A percentile compares a stretch with the other conserved stretches of the same genome.
These are phyloP conservation scores for Scomberomorus guttatus DNA, from an alignment of 2,797 vertebrate genomes.

Conservation along the genomic window DNA sequence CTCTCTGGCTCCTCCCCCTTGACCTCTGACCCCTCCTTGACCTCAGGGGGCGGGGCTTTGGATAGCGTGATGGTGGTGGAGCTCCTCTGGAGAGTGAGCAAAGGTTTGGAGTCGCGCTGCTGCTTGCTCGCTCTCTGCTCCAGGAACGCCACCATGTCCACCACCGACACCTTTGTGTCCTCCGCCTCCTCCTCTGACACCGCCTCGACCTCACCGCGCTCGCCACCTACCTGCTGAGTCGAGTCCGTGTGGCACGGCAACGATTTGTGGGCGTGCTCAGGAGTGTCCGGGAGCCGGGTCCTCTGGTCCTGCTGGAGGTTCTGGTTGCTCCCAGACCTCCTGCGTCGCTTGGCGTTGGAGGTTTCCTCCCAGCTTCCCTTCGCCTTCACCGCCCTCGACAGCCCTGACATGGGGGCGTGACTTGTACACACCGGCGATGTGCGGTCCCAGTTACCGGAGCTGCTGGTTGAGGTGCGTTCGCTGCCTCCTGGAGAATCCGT, in stretches of 20 bases:
- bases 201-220: fast-evolving
- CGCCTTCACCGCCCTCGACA: slow-evolving; percentile 86
- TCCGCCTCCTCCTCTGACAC: slow-evolving; percentile 15
- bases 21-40: neutral
- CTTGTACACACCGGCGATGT: neutral
- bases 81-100: slow-evolving; percentile 68
- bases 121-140: slow-evolving; percentile 90
- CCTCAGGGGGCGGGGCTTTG: slow-evolving; percentile 44
- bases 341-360: slow-evolving; percentile 90
- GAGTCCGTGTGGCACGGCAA: fast-evolving
- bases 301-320: slow-evolving; percentile 33
- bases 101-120: slow-evolving; percentile 83
- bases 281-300: slow-evolving; percentile 53
- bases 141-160: slow-evolving; percentile 95
- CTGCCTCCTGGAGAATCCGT: fast-evolving
- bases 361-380: slow-evolving; percentile 93
- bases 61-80: slow-evolving; percentile 77
- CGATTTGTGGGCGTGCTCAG: neutral
- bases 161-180: slow-evolving; percentile 87
- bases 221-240: fast-evolving
- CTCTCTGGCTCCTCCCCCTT: slow-evolving; percentile 85
- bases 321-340: slow-evolving; percentile 84
- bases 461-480: fast-evolving
- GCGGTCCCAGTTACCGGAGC: slow-evolving; percentile 5
- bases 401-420: neutral